Base-by-base conservation (phyloP, 2,888 invertebrate species). In the Linnaemya tessellans region DNA sequence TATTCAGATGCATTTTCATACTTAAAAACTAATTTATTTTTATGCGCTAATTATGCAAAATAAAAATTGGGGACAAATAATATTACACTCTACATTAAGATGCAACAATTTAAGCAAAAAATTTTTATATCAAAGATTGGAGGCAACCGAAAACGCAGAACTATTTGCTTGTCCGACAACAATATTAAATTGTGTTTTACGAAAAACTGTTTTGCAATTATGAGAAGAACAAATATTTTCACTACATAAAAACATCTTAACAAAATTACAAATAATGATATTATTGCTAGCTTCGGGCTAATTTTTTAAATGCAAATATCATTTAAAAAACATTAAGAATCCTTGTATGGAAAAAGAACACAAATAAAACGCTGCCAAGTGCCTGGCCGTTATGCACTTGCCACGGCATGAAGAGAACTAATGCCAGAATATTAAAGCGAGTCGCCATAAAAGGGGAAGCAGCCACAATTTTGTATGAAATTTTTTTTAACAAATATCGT, bases 211-310 rank as follows among this genome's bases (percentile, higher is more conserved):
- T 65, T 49, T 73, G 73, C 58, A 80, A 80, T 74, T 51, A 74
- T 64, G 41, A 68, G 25, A 41, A 62, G 5, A 43, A 70, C 20
- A 15, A 56, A 71, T 70, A 75, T 83, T 78, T 83, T 78, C 82
- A 82, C 77, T 67, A 78, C 65, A 83, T 77, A 77, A 82, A 82
- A 82, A 82, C 75, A 77, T 77, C 58, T 67, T 71, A 67, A 51
- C 58, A 20, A 82, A 82, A 85, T 85, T 85, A 65, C 82, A 85
- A 85, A 85, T 85, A 85, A 85, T 79, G 62, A 82, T 71, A 75
- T 75, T 82, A 82, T 75, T 56, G 54, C 43, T 58, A 46, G 85
- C 85, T 79, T 5, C 35, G 43, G 75, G 85, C 71, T 41, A 70
- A 70, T 41, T 46, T 79, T 58, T 82, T 82, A 71, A 85, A 85